Percentiles rank a stretch among this genome's conserved stretches.
Conservation (phyloP, 2,113 vertebrate species). For the Phasianus colchicus region DNA sequence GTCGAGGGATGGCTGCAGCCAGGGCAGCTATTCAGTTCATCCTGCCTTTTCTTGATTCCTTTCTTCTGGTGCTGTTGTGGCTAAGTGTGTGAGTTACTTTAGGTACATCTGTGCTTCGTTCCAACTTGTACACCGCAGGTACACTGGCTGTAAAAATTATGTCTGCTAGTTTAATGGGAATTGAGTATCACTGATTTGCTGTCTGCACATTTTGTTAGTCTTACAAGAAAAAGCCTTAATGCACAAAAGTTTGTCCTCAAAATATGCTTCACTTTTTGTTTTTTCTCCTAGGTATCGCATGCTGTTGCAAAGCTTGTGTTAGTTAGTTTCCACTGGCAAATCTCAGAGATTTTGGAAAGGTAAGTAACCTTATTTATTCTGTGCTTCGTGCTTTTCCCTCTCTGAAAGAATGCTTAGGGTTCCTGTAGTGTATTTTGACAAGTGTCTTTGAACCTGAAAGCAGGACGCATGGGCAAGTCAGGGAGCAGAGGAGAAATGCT, state of each 20-base stretch:
- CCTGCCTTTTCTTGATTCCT: neutral
- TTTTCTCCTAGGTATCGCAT: constrained; percentile 88
- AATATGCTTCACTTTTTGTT: constrained; percentile 3
- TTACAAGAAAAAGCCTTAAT: neutral
- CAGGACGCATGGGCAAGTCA: neutral
- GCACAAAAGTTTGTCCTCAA: neutral
- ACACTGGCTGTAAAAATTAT: neutral
- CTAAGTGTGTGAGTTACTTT: neutral
- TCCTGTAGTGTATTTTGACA: neutral
- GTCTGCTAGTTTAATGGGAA: neutral
- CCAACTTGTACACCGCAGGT: neutral
- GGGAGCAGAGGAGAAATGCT: neutral
- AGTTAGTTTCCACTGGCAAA: constrained; percentile 98
- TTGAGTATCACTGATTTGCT: neutral
- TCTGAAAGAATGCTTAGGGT: neutral
- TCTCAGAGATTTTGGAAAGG: constrained; percentile 97
- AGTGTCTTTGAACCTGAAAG: neutral
- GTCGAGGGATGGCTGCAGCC: neutral
- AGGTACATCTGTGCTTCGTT: neutral
- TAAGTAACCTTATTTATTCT: constrained; percentile 59
- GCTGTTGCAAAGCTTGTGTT: constrained; percentile 98
- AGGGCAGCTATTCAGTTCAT: neutral
- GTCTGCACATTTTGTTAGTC: neutral
- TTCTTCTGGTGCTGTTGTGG: neutral
- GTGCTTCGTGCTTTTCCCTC: neutral